Evolutionary conservation across 2,113 vertebrate species (phyloP).

Genomic region (Panthera tigris): DNA sequence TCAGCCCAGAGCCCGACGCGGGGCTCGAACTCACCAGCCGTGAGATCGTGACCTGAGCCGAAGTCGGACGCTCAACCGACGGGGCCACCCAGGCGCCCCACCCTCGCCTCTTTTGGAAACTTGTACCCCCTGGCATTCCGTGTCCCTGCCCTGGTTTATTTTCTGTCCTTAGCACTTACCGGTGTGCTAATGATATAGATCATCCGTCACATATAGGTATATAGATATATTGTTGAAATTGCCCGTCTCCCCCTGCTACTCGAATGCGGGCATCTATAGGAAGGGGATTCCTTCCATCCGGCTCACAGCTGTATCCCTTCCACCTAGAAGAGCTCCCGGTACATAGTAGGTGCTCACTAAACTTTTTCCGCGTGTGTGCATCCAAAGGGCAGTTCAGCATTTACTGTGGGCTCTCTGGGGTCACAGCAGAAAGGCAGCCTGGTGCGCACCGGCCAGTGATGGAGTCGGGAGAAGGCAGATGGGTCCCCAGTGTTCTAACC

Average conservation of each 20-base stretch:
- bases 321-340: not conserved
- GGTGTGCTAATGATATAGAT: too few relatives aligned
- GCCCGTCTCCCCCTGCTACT: not conserved
- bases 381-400: not conserved
- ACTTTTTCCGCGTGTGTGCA: fast-evolving
- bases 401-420: not conserved
- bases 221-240: not conserved
- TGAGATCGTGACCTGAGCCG: too few relatives aligned
- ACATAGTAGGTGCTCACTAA: not conserved
- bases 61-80: too few relatives aligned
- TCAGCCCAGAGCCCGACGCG: too few relatives aligned
- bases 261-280: fast-evolving
- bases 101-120: not conserved
- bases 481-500: fast-evolving
- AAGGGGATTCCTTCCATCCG: not conserved
- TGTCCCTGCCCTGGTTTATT: not conserved
- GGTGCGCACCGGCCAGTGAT: not conserved
- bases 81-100: too few relatives aligned
- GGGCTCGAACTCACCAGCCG: too few relatives aligned
- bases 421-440: not conserved
- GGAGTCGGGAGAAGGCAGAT: not conserved
- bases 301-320: not conserved
- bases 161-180: not conserved
- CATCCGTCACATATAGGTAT: too few relatives aligned
- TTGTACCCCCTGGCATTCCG: not conserved